Conservation (phyloP, 2,113 vertebrate genomes). For the Crotalus tigris region DNA sequence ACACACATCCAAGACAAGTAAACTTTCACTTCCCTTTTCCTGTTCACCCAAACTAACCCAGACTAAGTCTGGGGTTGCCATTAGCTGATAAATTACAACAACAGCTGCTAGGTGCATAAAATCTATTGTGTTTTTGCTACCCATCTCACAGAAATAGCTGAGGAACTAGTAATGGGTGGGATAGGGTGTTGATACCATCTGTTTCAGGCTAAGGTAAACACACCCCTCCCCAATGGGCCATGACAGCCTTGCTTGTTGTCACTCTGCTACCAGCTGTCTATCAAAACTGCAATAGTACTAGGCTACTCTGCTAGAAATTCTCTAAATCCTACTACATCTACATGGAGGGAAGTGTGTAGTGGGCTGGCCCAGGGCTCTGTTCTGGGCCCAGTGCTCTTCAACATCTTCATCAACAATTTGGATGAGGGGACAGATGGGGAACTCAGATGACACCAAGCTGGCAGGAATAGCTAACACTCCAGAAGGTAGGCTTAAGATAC, state of each 20-base stretch:
- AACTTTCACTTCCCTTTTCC: background rate
- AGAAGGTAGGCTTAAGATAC: no score
- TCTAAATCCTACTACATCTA: background rate
- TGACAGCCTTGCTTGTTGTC: background rate
- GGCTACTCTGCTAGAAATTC: background rate
- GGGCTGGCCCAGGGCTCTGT: no score
- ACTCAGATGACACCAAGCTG: no score
- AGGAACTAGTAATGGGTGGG: background rate
- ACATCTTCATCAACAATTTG: no score
- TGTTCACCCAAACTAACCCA: background rate
- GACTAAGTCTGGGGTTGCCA: background rate
- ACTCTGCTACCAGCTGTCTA: background rate
- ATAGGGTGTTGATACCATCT: background rate
- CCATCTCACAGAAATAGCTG: background rate
- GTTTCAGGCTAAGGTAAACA: background rate
- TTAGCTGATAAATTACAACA: background rate
- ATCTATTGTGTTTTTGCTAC: background rate
- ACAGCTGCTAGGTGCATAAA: background rate
- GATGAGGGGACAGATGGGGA: no score
- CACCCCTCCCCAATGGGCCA: background rate
- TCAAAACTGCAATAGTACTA: background rate
- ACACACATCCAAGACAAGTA: background rate
- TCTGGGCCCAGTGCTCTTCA: no score
- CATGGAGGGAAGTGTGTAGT: no score
- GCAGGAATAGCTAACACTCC: no score